Conservation (phyloP, 1,140 invertebrate genomes). For the Chironomus tepperi region DNA sequence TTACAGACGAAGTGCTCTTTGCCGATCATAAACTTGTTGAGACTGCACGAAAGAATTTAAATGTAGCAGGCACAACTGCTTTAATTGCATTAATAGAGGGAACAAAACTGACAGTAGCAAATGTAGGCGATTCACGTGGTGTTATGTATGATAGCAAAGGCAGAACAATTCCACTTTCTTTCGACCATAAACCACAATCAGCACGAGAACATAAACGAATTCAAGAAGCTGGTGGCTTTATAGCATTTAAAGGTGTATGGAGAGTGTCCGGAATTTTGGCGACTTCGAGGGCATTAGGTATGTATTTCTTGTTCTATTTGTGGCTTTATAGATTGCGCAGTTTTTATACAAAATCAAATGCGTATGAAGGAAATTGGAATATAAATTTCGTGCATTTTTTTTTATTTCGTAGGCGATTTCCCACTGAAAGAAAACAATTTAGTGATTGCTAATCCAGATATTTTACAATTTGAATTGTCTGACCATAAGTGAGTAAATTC, state of each 20-base stretch:
- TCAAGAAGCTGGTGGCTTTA: constrained; percentile 84
- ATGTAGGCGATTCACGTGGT: constrained; percentile 91
- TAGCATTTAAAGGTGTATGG: constrained; percentile 94
- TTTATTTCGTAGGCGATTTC: constrained; percentile 53
- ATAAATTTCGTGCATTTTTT: too few species aligned
- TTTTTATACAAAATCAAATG: too few species aligned
- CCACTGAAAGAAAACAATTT: constrained; percentile 76
- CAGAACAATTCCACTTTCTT: constrained; percentile 83
- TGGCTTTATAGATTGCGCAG: too few species aligned
- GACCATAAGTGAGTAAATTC: constrained; percentile 54
- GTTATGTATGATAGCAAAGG: constrained; percentile 88
- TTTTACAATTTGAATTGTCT: constrained; percentile 81
- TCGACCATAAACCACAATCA: constrained; percentile 94
- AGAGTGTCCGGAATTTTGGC: constrained; percentile 91
- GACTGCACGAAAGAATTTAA: constrained; percentile 62
- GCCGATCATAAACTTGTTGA: constrained; percentile 71
- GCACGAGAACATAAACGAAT: constrained; percentile 67
- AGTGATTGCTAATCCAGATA: constrained; percentile 91
- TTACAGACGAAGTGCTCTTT: constrained; percentile 75
- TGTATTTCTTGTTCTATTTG: too few species aligned
- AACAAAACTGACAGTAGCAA: constrained; percentile 78
- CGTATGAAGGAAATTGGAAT: too few species aligned
- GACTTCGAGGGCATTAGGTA: constrained; percentile 83
- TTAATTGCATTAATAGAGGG: constrained; percentile 79
- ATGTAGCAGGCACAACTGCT: constrained; percentile 89